phyloP scores from a whole-genome alignment of 1,140 invertebrate species.

The Drosophila suzukii region DNA sequence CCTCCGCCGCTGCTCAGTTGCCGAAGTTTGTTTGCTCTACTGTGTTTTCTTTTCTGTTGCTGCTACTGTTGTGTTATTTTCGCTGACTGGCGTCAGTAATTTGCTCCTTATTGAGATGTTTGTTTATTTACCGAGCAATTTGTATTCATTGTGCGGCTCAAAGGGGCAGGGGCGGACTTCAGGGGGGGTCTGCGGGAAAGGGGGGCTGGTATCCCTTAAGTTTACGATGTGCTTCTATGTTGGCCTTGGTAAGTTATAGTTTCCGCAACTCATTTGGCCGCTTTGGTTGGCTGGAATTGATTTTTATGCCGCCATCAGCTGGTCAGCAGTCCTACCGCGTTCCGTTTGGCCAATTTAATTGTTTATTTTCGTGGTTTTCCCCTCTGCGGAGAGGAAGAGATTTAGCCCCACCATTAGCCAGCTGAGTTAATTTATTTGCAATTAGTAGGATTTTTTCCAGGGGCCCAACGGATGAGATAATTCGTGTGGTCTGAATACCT shows the following conservation, averaged over 20 bases:
- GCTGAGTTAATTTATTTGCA: slow-evolving; percentile 79
- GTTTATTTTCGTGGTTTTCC: slow-evolving; percentile 63
- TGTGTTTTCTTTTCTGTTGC: slow-evolving; percentile 21
- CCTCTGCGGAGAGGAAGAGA: slow-evolving; percentile 2
- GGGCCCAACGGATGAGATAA: slow-evolving; percentile 8
- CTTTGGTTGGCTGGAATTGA: slow-evolving; percentile 73
- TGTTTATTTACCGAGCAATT: slow-evolving; percentile 83
- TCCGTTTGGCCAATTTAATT: slow-evolving; percentile 68
- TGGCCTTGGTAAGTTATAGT: slow-evolving; percentile 76
- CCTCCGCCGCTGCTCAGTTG: slow-evolving; percentile 18
- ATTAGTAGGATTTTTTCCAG: slow-evolving; percentile 55
- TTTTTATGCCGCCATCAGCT: slow-evolving; percentile 68
- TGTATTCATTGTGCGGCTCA: slow-evolving; percentile 78
- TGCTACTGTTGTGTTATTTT: slow-evolving; percentile 52
- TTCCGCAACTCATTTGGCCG: slow-evolving; percentile 80
- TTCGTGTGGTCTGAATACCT: slow-evolving; percentile 3
- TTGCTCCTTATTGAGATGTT: slow-evolving; percentile 83
- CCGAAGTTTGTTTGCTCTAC: slow-evolving; percentile 40
- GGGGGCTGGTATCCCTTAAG: slow-evolving; percentile 34
- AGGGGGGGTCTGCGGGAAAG: not conserved
- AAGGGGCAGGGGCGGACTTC: slow-evolving; percentile 2
- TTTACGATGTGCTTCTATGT: slow-evolving; percentile 53
- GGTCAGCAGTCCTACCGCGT: slow-evolving; percentile 17
- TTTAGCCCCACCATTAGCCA: slow-evolving; percentile 40
- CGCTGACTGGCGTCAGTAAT: slow-evolving; percentile 78